Base-by-base conservation (phyloP, 37 sponge, comb jelly and placozoan species). In the Oopsacas minuta region DNA sequence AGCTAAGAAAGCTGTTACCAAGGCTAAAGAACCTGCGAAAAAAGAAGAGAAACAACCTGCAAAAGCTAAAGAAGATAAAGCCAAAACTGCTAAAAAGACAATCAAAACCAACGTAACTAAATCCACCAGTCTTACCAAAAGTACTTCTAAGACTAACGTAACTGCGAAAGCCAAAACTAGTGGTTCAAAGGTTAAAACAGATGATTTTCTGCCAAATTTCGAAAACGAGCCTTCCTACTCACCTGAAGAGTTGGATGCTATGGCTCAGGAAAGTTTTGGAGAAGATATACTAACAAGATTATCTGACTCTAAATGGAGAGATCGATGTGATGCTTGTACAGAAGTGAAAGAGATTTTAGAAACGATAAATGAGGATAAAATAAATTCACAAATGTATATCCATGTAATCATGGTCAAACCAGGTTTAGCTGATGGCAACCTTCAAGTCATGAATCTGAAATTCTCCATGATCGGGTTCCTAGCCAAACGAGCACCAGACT, bases 401-500 rank as follows among this genome's bases (percentile, higher is more conserved):
- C 92, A 93, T 36, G 61, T 93, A 36, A 61, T 96, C 30, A 91
- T 84, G 35, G 84, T 82, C 81, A 96, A 96, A 81, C 97, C 97
- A 37, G 97, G 97, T 1, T 96, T 91, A 91, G 94, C 94, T 52
- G 97, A 96, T 83, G 92, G 87, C 86, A 96, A 92, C 88, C 89
- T 92, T 34, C 69, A 91, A 87, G 94, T 90, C 46, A 88, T 94
- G 92, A 90, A 92, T 39, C 86, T 86, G 35, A 91, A 92, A 89
- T 82, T 91, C 53, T 46, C 82, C 22, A 30, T 94, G 5, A 91
- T 94, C 32, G 49, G 84, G 23, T 34, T 82, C 12, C 52, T 94
- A 35, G 92, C 86, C 1, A 86, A 82, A 36, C 86, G 82, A 36
- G 89, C 94, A 30, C 53, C 83, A 15, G 85, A 88, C 7, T 94